Base-by-base conservation (phyloP, 2,888 invertebrate genomes). In the Leptopilina syphax region DNA sequence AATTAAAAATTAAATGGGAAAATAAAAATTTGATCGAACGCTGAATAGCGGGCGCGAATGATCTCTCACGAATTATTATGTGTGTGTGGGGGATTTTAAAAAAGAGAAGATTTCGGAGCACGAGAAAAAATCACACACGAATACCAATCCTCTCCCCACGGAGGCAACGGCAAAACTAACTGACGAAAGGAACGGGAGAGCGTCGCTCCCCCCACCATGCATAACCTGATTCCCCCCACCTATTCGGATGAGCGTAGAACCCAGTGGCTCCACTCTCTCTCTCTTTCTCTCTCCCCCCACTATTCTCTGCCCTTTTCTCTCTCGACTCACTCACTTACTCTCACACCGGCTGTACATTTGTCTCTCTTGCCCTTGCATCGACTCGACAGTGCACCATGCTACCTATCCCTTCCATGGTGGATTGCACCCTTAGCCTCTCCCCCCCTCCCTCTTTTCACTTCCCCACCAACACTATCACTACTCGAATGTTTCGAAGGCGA, bases 31-130 rank as follows among this genome's bases (percentile, higher is more conserved):
- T 50, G 27, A 73, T 73, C 73, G 57, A 41, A 73, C 73, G 57
- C 73, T 73, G 34, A 73, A 34, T 34, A 34, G 70, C 54, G 70
- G 70, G 34, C 34, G 57, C 73, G 57, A 57, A 57, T 57, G 73
- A 73, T 73, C 73, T 34, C 54, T 9, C 50, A 50, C 50, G 57
- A 34, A 73, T 57, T n/a, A 18, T 18, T 18, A 18, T 18, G 18
- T 18, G 34, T 34, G 34, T 34, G 34, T 34, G 34, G 34, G 73
- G 57, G 57, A 73, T 8, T 73, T 57, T 54, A 41, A 66, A 60
- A 60, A 50, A 12, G 50, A 12, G 9, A 86, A 12, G 9, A 86
- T 88, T 87, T 80, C 81, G 85, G 85, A 85, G 85, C 89, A 87
- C 88, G 86, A 87, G 81, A 10, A 79, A 79, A 1, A 79, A 79